Conservation (phyloP, 2,797 vertebrate genomes). For the Linurgus olivaceus region DNA sequence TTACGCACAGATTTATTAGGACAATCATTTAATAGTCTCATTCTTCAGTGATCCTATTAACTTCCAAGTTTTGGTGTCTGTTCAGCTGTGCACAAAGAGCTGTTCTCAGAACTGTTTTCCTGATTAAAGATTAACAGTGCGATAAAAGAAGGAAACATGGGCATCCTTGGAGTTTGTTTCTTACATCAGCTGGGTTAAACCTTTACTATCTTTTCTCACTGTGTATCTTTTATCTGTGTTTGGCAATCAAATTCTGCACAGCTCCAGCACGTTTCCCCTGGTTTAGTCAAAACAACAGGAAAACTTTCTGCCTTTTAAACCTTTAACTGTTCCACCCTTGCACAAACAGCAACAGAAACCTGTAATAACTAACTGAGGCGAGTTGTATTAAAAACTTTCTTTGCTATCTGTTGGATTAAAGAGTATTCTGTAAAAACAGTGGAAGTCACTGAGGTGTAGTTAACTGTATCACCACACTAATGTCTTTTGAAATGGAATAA, state of each 20-base stretch:
- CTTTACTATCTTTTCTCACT: slow-evolving; percentile 39
- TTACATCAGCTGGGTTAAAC: slow-evolving; percentile 55
- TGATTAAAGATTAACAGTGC: slow-evolving; percentile 21
- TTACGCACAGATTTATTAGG: slow-evolving; percentile 20
- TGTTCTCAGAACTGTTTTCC: slow-evolving; percentile 44
- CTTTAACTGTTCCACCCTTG: slow-evolving; percentile 21
- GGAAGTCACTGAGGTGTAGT: slow-evolving; percentile 28
- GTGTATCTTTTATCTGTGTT: slow-evolving; percentile 33
- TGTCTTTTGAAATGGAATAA: slow-evolving; percentile 40
- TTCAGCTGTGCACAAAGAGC: not conserved
- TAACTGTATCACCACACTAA: not conserved
- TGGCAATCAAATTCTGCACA: slow-evolving; percentile 34
- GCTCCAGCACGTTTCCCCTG: slow-evolving; percentile 3
- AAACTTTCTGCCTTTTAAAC: slow-evolving; percentile 55
- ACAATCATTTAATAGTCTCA: slow-evolving; percentile 25
- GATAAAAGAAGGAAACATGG: slow-evolving; percentile 19
- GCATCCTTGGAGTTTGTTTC: slow-evolving; percentile 48
- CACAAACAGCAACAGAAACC: not conserved
- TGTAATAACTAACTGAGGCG: slow-evolving; percentile 10
- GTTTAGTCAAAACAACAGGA: slow-evolving; percentile 46
- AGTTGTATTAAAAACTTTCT: slow-evolving; percentile 41
- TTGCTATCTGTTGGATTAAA: slow-evolving; percentile 40
- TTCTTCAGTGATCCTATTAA: slow-evolving; percentile 12
- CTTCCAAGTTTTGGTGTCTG: not conserved
- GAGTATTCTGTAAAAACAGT: slow-evolving; percentile 37